Evolutionary conservation across 2,888 invertebrate genomes (phyloP), one percentile per base, ranked within the genome.

Genomic region (Amorpha juglandis): DNA sequence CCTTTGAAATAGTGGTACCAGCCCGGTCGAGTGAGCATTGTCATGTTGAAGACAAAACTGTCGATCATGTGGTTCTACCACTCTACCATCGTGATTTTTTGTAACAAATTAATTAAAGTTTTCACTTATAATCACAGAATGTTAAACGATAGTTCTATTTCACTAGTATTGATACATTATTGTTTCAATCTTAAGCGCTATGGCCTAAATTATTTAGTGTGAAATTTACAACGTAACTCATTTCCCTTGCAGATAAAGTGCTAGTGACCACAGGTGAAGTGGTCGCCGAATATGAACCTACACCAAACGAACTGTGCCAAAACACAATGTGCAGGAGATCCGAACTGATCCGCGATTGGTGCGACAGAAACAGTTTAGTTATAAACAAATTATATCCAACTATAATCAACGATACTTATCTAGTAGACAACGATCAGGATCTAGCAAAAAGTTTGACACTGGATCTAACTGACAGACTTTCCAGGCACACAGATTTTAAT

Each of bases 191-290:
- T n/a, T n/a, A n/a, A n/a, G n/a, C n/a, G n/a, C n/a, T n/a, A n/a
- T n/a, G n/a, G n/a, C n/a, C n/a, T n/a, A n/a, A n/a, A n/a, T n/a
- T n/a, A n/a, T n/a, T n/a, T n/a, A n/a, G n/a, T n/a, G n/a, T n/a
- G n/a, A n/a, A 52, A 33, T 11, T 6, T 1, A 27, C 19, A n/a
- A 12, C 16, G 12, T 52, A 12, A 52, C 14, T 7, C n/a, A 6
- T 27, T 64, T 71, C 6, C 7, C 48, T 78, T 93, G 3, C 90
- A 95, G 96, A 95, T 74, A 95, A 95, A 89, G 89, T 96, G 72
- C 77, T 95, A 75, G 84, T 96, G 71, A 94, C 94, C 64, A 95
- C 94, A 75, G 95, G 95, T 70, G 87, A 94, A 74, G 79, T 94
- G 71, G 86, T 95, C 38, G 95, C 95, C 8, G 95, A 96, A 85